Base-by-base conservation (phyloP, 2,113 vertebrate genomes). In the Daboia siamensis region DNA sequence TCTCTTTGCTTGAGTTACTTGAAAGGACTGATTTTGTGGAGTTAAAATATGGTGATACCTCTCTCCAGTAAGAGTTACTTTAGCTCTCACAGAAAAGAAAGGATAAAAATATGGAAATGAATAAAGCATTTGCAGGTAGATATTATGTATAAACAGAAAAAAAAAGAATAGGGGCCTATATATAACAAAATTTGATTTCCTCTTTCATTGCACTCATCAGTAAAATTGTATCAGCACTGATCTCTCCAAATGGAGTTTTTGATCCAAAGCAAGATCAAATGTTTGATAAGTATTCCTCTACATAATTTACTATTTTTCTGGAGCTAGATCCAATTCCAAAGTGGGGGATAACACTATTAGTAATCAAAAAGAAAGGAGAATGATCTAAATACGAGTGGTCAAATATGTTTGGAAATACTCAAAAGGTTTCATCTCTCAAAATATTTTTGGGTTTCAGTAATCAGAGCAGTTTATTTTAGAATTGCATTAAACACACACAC, bases 401-500 rank as follows among this genome's bases (percentile, higher is more conserved):
- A 88, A 55, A 92, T 55, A 56, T 23, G 33, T 17, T 44, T 88
- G 61, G 39, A 55, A 2, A 80, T n/a, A 74, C 46, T 80, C 51
- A 54, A 44, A 44, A 54, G 26, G 5, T 46, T 92, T 88, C 39
- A 15, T 33, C 52, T 92, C 33, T 11, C 23, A 88, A 88, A 74
- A 80, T 88, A 88, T 51, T 56, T 80, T 56, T 6, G 2, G 39
- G 52, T 9, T 88, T 91, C 74, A 86, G 13, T 92, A 54, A 92
- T 88, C 23, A 92, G 59, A 80, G 51, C 6, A 56, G 39, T 56
- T 92, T 74, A 92, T 84, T 92, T 88, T 92, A 17, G 51, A 88
- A 51, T 56, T 80, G 80, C n/a, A 55, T 54, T 64, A 20, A 54
- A 69, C 15, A 54, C 44, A 52, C 1, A 29, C 39, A 20, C 52